Evolutionary conservation across 2,113 vertebrate genomes (phyloP), one percentile per base, ranked within the genome.

Genomic region (Hyaena hyaena): DNA sequence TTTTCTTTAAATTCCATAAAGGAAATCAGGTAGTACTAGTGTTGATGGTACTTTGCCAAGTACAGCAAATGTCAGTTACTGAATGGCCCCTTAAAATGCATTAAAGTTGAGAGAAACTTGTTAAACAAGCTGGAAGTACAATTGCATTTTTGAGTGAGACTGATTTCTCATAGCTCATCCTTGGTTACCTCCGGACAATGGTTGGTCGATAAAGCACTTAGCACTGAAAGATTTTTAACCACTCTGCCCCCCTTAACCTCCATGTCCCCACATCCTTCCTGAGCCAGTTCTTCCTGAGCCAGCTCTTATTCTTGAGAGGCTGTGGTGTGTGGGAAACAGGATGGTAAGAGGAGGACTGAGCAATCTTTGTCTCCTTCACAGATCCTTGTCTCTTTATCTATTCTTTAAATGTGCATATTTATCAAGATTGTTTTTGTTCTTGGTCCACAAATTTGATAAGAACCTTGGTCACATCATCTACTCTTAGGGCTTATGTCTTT

Each of bases 201-300:
- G 43, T 77, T 96, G 90, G 68, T 97, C 87, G 19, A 94, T 98
- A 97, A 96, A 97, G 92, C 93, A 96, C 95, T 98, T 97, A 97
- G 93, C 71, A 65, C 63, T 87, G 48, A 65, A 94, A 69, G 39
- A 55, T n/a, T 90, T 97, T 95, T 85, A 94, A 96, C 35, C 66
- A 90, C 82, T 95, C 24, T 95, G 63, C 11, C 68, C 12, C 33
- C 65, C 43, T 45, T 39, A 71, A 88, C 11, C 84, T 7, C 7
- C 71, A 74, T 55, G 35, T 88, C 31, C 69, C 28, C 77, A 91
- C 92, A 89, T 93, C 92, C 66, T 98, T 96, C 82, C 94, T 85
- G 93, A 97, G 48, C 8, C 65, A 94, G 58, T 88, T 88, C 84
- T 95, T 96, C 53, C 79, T 92, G 92, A 95, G 82, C 26, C 48